These are phyloP conservation scores for Hirtodrosophila cameraria DNA, from an alignment of 2,888 invertebrate species.

Conservation along the genomic window DNA sequence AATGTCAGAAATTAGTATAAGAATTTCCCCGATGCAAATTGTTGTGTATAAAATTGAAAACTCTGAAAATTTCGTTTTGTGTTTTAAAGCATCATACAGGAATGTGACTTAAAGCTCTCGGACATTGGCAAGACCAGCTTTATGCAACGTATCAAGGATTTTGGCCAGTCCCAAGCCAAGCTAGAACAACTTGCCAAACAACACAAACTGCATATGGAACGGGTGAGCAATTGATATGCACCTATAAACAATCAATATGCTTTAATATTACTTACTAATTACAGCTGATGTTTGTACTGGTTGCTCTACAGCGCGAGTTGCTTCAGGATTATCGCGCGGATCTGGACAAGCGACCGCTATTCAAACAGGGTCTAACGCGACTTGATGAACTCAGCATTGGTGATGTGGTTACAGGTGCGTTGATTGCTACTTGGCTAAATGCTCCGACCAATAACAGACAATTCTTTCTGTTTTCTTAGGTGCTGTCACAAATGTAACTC, in stretches of 20 bases:
- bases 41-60: conserved; percentile 1
- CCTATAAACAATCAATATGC: background rate
- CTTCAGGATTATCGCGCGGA: conserved; percentile 91
- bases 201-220: conserved; percentile 87
- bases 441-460: background rate
- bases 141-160: conserved; percentile 82
- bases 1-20: conserved; percentile 1
- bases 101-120: conserved; percentile 80
- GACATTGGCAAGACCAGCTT: conserved; percentile 84
- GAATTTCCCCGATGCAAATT: background rate
- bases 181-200: conserved; percentile 84
- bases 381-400: conserved; percentile 88
- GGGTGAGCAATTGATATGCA: conserved; percentile 83
- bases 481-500: conserved; percentile 92
- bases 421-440: too few species aligned
- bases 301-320: conserved; percentile 86
- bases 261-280: conserved; percentile 9
- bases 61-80: conserved; percentile 15
- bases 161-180: conserved; percentile 40
- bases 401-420: conserved; percentile 87
- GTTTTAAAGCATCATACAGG: conserved; percentile 80
- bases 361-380: conserved; percentile 89
- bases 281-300: conserved; percentile 85
- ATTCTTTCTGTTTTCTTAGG: conserved; percentile 84
- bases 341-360: conserved; percentile 88